phyloP scores from a whole-genome alignment of 2,113 vertebrate genomes.

The Ochotona curzoniae region DNA sequence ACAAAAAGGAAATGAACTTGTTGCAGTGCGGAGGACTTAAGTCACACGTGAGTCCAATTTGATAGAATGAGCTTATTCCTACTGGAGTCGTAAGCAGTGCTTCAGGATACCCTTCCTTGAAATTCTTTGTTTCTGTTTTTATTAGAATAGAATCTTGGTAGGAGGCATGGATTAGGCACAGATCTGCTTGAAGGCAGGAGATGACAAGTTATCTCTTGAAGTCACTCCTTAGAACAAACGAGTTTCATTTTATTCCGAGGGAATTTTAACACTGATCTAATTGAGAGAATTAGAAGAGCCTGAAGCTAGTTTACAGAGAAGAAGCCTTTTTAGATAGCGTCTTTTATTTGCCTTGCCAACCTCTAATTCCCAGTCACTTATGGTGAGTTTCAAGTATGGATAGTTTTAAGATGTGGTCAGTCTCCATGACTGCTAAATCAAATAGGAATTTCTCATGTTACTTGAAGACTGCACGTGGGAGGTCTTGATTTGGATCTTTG shows the following conservation, averaged over 20 bases:
- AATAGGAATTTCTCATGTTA: constrained; percentile 64
- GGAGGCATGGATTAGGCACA: background rate
- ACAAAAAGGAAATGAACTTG: constrained; percentile 14
- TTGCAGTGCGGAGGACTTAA: background rate
- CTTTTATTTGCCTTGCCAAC: constrained; percentile 53
- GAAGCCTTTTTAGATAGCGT: constrained; percentile 7
- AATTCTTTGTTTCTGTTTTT: constrained; percentile 28
- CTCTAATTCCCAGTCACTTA: constrained; percentile 53
- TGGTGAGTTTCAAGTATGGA: constrained; percentile 35
- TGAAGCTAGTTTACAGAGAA: constrained; percentile 22
- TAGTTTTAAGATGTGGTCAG: constrained; percentile 63
- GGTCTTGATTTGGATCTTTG: constrained; percentile 48
- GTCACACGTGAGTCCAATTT: constrained; percentile 24
- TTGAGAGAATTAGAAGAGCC: constrained; percentile 28
- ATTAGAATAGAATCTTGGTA: background rate
- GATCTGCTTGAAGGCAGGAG: background rate
- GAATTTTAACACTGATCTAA: constrained; percentile 49
- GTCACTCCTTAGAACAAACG: constrained; percentile 58
- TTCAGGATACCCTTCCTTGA: background rate
- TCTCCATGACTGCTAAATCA: constrained; percentile 68
- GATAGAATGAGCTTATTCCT: background rate
- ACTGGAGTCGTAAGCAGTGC: background rate
- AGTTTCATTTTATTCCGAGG: constrained; percentile 39
- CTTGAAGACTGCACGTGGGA: constrained; percentile 54
- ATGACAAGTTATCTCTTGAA: constrained; percentile 49